Conservation (phyloP, 2,888 invertebrate species). For the Heliconius sara region DNA sequence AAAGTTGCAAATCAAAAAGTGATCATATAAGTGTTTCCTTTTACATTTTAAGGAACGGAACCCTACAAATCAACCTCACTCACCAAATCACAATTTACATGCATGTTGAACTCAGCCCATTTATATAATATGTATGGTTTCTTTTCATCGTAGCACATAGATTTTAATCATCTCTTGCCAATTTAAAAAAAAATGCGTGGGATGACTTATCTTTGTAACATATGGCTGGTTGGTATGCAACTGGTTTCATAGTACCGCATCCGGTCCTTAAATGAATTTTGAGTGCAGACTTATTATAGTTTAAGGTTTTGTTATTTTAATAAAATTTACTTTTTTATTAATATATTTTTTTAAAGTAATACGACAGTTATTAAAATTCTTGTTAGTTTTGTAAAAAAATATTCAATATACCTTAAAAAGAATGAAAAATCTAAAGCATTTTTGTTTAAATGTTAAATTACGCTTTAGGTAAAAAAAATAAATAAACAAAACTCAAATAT, state of each 20-base stretch:
- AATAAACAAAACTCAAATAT: background rate
- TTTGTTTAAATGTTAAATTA: too few relatives aligned
- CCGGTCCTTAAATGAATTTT: background rate
- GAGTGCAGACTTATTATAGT: background rate
- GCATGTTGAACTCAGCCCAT: background rate
- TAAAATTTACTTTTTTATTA: background rate
- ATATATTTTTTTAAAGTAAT: too few relatives aligned
- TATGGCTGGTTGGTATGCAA: background rate
- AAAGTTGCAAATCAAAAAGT: too few relatives aligned
- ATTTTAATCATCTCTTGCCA: background rate
- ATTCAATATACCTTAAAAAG: too few relatives aligned
- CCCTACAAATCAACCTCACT: too few relatives aligned
- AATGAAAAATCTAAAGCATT: too few relatives aligned
- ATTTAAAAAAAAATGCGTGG: background rate
- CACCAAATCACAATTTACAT: background rate
- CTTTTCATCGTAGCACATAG: background rate
- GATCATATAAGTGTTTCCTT: too few relatives aligned
- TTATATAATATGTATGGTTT: background rate
- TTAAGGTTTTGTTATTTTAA: background rate
- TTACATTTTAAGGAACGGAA: too few relatives aligned
- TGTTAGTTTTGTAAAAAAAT: too few relatives aligned
- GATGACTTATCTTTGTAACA: background rate
- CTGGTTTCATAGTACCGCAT: conserved; percentile 3
- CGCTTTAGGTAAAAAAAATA: background rate
- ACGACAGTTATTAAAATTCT: too few relatives aligned